Evolutionary conservation across 2,113 vertebrate species (phyloP).

Genomic region (Daboia siamensis): DNA sequence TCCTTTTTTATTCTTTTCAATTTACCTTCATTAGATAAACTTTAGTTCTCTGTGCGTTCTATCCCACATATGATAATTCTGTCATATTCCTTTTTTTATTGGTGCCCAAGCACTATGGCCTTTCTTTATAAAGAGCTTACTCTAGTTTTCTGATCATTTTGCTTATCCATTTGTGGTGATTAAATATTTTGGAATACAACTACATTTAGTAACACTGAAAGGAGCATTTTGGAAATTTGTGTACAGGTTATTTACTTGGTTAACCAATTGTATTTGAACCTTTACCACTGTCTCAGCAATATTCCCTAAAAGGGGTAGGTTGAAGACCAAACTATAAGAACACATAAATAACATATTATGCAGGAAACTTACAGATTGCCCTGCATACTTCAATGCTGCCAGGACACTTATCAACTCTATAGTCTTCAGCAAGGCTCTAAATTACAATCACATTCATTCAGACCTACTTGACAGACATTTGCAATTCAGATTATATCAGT

Average conservation of each 20-base stretch:
- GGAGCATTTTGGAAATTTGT: background rate
- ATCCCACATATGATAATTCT: background rate
- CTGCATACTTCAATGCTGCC: background rate
- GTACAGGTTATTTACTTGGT: background rate
- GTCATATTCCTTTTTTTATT: background rate
- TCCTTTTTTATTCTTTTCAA: background rate
- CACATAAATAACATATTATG: background rate
- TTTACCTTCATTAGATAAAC: background rate
- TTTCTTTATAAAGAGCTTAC: background rate
- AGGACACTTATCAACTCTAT: background rate
- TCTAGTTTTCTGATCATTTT: background rate
- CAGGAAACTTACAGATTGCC: background rate
- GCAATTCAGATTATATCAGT: background rate
- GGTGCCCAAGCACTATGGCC: background rate
- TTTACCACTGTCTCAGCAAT: background rate
- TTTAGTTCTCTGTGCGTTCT: background rate
- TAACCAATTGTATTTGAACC: background rate
- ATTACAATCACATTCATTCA: background rate
- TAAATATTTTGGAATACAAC: background rate
- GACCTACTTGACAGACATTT: background rate
- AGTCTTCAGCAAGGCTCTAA: background rate
- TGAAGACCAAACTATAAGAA: background rate
- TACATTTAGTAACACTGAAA: background rate
- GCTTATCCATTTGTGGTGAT: background rate
- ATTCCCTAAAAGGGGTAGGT: background rate